A percentile compares a stretch with the other conserved stretches of the same genome.
phyloP scores from a whole-genome alignment of 2,797 vertebrate genomes.

The Philypnodon macrostomus region DNA sequence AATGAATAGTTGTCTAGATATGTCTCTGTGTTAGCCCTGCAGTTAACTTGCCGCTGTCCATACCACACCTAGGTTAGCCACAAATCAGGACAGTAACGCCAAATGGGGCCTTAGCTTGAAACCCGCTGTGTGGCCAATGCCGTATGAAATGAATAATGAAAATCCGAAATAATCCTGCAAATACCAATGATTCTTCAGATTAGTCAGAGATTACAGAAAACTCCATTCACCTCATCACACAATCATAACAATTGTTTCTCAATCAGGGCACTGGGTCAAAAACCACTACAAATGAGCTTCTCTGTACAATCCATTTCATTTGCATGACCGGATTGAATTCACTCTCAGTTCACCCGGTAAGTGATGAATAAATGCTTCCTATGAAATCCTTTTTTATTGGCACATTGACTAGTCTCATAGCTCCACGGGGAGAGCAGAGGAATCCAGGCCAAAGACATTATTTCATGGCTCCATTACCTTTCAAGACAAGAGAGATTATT shows the following conservation, averaged over 20 bases:
- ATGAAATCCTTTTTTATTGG: slow-evolving; percentile 8
- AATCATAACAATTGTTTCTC: slow-evolving; percentile 2
- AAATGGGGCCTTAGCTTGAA: neutral
- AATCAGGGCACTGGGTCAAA: slow-evolving; percentile 11
- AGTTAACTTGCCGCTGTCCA: no score
- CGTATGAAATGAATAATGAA: slow-evolving; percentile 46
- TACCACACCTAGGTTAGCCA: no score
- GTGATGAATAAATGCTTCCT: slow-evolving; percentile 12
- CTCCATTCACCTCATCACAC: slow-evolving; percentile 22
- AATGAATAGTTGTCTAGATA: no score
- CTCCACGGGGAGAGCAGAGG: neutral
- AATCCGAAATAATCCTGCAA: slow-evolving; percentile 62
- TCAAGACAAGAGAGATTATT: no score
- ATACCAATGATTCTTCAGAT: slow-evolving; percentile 42
- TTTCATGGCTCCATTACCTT: no score
- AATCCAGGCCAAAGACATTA: neutral
- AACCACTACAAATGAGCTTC: slow-evolving; percentile 6
- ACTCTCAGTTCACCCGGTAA: slow-evolving; percentile 7
- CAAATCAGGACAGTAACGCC: slow-evolving; percentile 2
- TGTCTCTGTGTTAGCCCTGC: no score
- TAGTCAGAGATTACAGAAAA: slow-evolving; percentile 61
- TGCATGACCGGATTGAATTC: neutral
- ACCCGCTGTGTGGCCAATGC: neutral
- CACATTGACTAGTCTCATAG: slow-evolving; percentile 3
- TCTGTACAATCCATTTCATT: slow-evolving; percentile 6